phyloP scores from a whole-genome alignment of 64 coral and sea anemone species.

The Orbicella faveolata region DNA sequence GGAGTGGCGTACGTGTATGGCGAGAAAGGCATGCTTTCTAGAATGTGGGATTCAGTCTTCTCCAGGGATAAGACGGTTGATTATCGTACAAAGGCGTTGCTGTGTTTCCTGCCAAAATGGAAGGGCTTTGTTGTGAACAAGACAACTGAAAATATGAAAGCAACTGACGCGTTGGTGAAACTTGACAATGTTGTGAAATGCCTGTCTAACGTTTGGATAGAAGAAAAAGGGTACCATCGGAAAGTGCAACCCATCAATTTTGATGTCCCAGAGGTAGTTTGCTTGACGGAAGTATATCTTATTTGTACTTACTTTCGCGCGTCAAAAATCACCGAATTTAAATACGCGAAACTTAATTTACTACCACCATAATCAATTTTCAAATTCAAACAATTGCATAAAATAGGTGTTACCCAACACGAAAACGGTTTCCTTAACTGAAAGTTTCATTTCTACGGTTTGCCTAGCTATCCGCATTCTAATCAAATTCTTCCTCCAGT shows the following conservation, averaged over 20 bases:
- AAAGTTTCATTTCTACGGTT: too few relatives aligned
- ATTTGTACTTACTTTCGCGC: too few relatives aligned
- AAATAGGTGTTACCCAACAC: too few relatives aligned
- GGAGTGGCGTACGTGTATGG: conserved; percentile 18
- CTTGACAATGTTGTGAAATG: background rate
- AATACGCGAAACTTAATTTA: too few relatives aligned
- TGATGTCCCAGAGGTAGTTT: background rate
- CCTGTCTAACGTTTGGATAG: conserved; percentile 4
- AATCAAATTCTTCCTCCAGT: too few relatives aligned
- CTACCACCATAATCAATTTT: too few relatives aligned
- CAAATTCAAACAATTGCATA: too few relatives aligned
- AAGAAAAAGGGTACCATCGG: background rate
- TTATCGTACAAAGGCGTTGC: conserved; percentile 6
- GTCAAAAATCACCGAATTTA: too few relatives aligned
- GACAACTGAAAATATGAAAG: conserved; percentile 10
- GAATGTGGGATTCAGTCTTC: background rate
- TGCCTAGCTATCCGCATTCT: too few relatives aligned
- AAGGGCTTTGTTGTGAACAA: conserved; percentile 40
- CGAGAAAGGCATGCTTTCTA: background rate
- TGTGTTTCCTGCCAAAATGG: conserved; percentile 50
- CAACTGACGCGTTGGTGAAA: conserved; percentile 7
- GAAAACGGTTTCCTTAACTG: too few relatives aligned
- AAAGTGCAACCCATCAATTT: background rate
- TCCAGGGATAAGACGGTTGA: background rate
- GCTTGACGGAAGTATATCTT: too few relatives aligned